phyloP scores from a whole-genome alignment of 2,888 invertebrate genomes.

The Dermolepida albohirtum region DNA sequence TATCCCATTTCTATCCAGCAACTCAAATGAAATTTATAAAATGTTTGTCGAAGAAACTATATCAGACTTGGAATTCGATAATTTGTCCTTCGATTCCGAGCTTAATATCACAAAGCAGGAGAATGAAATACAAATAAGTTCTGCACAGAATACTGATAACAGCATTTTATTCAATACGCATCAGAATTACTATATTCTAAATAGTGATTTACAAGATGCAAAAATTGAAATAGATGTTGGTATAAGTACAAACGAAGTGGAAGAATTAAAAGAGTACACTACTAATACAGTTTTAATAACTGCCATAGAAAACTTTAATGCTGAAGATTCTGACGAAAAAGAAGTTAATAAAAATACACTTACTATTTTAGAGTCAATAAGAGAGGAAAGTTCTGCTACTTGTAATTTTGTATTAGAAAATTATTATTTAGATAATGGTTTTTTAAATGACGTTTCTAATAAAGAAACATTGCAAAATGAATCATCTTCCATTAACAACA shows the following conservation, averaged over 20 bases:
- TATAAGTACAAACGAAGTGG: not conserved
- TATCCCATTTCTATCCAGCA: constrained; percentile 46
- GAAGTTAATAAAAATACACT: no score
- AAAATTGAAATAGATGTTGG: constrained; percentile 18
- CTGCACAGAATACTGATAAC: constrained; percentile 1
- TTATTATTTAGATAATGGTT: not conserved
- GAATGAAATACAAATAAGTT: not conserved
- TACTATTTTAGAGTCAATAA: no score
- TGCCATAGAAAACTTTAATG: not conserved
- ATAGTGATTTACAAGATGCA: not conserved
- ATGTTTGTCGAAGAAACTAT: not conserved
- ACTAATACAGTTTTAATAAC: not conserved
- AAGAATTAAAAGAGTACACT: not conserved
- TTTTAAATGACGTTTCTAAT: not conserved
- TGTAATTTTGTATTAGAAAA: not conserved
- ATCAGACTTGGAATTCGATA: not conserved
- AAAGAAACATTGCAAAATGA: not conserved
- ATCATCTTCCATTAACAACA: not conserved
- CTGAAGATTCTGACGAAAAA: constrained; percentile 3
- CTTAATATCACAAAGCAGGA: not conserved
- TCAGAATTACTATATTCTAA: not conserved
- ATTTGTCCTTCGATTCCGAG: not conserved
- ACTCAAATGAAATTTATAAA: constrained; percentile 44
- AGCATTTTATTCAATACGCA: not conserved
- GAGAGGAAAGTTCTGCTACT: no score